Conservation (phyloP, 2,113 vertebrate species). For the Passer montanus region DNA sequence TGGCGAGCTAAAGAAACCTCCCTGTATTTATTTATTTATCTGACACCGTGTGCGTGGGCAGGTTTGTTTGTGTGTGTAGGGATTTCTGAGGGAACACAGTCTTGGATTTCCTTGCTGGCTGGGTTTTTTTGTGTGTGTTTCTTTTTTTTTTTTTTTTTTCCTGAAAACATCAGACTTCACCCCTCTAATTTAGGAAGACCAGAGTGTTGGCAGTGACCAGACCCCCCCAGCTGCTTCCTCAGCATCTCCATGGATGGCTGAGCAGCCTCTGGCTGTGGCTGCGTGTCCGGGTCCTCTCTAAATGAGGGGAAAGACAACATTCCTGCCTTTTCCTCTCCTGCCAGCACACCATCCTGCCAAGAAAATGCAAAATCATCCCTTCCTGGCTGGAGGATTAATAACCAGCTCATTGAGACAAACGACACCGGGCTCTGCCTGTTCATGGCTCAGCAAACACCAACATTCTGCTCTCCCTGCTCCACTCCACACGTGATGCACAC, state of each 20-base stretch:
- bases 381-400: constrained; percentile 16
- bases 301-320: rapidly evolving
- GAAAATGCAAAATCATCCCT: not conserved
- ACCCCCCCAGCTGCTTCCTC: not conserved
- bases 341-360: not conserved
- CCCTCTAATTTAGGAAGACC: not conserved
- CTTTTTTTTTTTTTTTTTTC: too few species aligned
- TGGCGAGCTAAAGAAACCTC: not conserved
- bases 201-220: not conserved
- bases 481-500: rapidly evolving
- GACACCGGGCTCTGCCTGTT: not conserved
- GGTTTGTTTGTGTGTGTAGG: not conserved
- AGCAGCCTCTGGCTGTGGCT: not conserved
- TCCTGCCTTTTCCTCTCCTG: not conserved
- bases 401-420: constrained; percentile 3
- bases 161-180: not conserved
- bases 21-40: not conserved
- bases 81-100: not conserved
- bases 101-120: not conserved
- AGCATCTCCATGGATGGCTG: rapidly evolving
- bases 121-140: too few species aligned
- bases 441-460: not conserved
- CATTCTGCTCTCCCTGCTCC: rapidly evolving
- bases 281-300: not conserved
- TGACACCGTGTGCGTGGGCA: not conserved